Conservation (phyloP, 2,888 invertebrate species). For the Adelognathus sp. region DNA sequence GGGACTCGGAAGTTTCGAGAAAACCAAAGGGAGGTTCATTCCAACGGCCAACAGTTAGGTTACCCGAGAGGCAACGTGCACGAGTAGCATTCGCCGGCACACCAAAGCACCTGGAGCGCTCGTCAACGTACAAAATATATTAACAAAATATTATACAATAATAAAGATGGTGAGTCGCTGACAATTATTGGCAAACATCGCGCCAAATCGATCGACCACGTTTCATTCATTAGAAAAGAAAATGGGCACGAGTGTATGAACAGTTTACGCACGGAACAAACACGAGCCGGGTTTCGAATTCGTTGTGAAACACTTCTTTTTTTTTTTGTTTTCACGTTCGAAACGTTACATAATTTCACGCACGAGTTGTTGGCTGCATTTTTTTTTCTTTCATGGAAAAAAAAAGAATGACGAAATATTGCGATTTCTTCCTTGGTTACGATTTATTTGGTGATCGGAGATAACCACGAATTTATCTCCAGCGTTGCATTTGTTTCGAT, state of each 20-base stretch:
- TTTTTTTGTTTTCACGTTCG: too few species aligned
- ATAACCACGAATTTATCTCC: not conserved
- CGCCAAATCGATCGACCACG: not conserved
- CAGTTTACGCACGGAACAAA: slow-evolving; percentile 6
- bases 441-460: not conserved
- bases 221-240: slow-evolving; percentile 5
- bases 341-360: slow-evolving; percentile 43
- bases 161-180: slow-evolving; percentile 58
- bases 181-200: not conserved
- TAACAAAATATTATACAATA: slow-evolving; percentile 14
- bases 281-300: not conserved
- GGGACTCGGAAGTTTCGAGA: slow-evolving; percentile 65
- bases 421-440: slow-evolving; percentile 29
- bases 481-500: not conserved
- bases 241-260: not conserved
- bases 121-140: slow-evolving; percentile 51
- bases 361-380: not conserved
- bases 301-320: not conserved
- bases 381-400: not conserved
- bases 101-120: slow-evolving; percentile 51
- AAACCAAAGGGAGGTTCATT: slow-evolving; percentile 55
- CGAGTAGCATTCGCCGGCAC: slow-evolving; percentile 66
- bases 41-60: slow-evolving; percentile 63
- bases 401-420: not conserved
- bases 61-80: slow-evolving; percentile 71